A percentile compares a stretch with the other conserved stretches of the same genome.
phyloP scores from a whole-genome alignment of 1,140 invertebrate genomes.

The Bombus difficillimus region DNA sequence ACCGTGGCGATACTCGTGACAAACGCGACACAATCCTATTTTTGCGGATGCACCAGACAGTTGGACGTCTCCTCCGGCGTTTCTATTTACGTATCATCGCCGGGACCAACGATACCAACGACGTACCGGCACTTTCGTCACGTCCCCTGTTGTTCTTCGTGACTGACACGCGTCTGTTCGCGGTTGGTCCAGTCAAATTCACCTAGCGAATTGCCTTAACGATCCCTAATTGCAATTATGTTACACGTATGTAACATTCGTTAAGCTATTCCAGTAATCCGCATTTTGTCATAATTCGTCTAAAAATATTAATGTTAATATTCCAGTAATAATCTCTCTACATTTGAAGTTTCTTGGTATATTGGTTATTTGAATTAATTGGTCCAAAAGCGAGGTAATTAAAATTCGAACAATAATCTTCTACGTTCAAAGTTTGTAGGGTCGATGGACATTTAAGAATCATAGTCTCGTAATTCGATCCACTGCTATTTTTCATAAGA shows the following conservation, averaged over 20 bases:
- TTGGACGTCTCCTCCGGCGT: slow-evolving; percentile 72
- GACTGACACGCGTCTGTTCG: neutral
- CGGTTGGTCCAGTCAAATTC: neutral
- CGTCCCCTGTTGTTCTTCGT: slow-evolving; percentile 60
- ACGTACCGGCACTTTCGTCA: slow-evolving; percentile 50
- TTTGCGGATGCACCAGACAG: slow-evolving; percentile 75
- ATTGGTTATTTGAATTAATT: neutral
- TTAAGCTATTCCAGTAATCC: neutral
- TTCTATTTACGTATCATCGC: slow-evolving; percentile 66
- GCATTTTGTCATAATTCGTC: neutral
- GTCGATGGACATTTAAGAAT: no score
- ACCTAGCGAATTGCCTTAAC: neutral
- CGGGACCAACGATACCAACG: slow-evolving; percentile 51
- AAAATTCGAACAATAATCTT: no score
- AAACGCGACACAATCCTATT: slow-evolving; percentile 70
- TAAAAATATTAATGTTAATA: no score
- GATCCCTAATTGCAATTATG: neutral
- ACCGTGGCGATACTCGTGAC: slow-evolving; percentile 43
- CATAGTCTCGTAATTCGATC: no score
- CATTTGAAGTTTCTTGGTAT: no score
- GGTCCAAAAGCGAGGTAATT: no score
- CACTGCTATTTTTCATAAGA: neutral
- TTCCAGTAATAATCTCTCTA: no score
- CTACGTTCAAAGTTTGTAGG: neutral
- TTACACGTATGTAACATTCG: neutral